Evolutionary conservation across 2,113 vertebrate genomes (phyloP).

Genomic region (Cyprinus carpio): DNA sequence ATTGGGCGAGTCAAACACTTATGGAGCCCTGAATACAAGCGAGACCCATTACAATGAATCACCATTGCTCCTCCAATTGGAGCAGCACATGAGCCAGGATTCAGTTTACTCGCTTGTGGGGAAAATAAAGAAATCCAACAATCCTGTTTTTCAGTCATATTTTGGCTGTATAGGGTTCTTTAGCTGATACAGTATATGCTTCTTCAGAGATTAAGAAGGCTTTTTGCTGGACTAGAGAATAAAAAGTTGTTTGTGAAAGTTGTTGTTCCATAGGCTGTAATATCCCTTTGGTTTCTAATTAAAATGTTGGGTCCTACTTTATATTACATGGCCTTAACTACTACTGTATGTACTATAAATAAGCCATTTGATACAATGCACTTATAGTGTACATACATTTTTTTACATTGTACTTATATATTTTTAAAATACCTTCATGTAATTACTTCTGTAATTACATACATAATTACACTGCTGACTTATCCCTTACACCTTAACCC

Average conservation of each 20-base stretch:
- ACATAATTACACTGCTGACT: too few species aligned
- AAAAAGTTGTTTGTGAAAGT: background rate
- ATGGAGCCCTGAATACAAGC: background rate
- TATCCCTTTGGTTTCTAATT: too few species aligned
- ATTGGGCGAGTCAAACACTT: constrained; percentile 12
- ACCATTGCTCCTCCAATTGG: background rate
- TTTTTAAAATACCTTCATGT: too few species aligned
- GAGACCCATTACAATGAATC: background rate
- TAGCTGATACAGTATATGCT: background rate
- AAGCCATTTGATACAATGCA: too few species aligned
- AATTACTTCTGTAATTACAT: too few species aligned
- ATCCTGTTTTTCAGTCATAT: background rate
- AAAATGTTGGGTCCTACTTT: too few species aligned
- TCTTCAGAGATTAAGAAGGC: background rate
- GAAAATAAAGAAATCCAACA: background rate
- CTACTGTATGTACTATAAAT: too few species aligned
- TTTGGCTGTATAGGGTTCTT: background rate
- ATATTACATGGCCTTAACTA: too few species aligned
- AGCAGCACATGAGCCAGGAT: background rate
- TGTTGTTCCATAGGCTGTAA: background rate
- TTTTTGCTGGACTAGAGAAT: background rate
- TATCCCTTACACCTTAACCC: too few species aligned
- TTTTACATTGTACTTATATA: too few species aligned
- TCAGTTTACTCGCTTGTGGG: background rate
- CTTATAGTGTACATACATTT: too few species aligned